phyloP scores from a whole-genome alignment of 2,113 vertebrate species.

The Hemicordylus capensis region DNA sequence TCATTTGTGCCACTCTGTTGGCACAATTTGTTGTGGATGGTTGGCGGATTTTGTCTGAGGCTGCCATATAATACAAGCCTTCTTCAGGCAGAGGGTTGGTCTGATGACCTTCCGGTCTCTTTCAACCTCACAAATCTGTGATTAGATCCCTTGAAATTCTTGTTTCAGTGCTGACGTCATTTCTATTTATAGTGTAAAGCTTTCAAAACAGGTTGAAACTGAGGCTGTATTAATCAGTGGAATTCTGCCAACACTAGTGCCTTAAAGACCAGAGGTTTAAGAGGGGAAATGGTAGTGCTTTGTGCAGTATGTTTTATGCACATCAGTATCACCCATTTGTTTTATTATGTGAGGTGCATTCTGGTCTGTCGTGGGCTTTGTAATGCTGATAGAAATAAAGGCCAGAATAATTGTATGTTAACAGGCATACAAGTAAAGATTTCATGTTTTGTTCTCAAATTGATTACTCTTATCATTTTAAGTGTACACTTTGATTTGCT shows the following conservation, averaged over 20 bases:
- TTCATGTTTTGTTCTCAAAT: not conserved
- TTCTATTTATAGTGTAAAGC: slow-evolving; percentile 9
- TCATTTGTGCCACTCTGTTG: too few species aligned
- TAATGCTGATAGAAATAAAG: not conserved
- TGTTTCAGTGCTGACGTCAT: slow-evolving; percentile 1
- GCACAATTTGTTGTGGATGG: not conserved
- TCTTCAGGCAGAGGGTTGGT: not conserved
- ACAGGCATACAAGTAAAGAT: not conserved
- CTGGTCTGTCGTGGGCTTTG: not conserved
- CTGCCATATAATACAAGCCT: not conserved
- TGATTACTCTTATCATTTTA: not conserved
- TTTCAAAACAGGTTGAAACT: slow-evolving; percentile 11
- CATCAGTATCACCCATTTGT: not conserved
- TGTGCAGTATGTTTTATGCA: not conserved
- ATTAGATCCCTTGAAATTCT: slow-evolving; percentile 15
- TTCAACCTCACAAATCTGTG: not conserved
- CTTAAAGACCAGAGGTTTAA: not conserved
- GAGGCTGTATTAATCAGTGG: not conserved
- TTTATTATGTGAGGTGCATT: not conserved
- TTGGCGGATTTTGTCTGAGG: not conserved
- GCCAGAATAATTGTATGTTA: not conserved
- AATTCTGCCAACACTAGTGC: not conserved
- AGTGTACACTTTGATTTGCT: not conserved
- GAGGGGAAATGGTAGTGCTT: not conserved
- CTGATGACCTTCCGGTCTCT: not conserved